phyloP scores from a whole-genome alignment of 2,113 vertebrate species.

The Lathamus discolor region DNA sequence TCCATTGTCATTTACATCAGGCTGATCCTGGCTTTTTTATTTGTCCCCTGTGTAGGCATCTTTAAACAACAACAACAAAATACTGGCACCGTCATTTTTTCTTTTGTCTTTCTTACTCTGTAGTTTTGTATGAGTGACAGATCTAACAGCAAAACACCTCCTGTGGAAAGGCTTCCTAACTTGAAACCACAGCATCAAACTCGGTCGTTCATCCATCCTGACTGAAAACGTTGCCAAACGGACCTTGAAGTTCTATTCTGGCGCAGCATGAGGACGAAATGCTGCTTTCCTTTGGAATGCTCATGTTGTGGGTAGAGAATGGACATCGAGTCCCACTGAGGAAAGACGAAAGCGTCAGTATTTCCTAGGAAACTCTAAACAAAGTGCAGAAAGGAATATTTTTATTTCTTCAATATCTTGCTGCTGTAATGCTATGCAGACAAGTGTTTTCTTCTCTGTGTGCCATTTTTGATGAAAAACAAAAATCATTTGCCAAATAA shows the following conservation, averaged over 20 bases:
- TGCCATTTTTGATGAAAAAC: conserved; percentile 83
- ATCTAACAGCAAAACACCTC: conserved; percentile 57
- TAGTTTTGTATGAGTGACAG: conserved; percentile 61
- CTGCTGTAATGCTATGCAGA: conserved; percentile 91
- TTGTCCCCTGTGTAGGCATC: background rate
- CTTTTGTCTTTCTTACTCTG: conserved; percentile 30
- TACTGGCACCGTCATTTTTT: conserved; percentile 47
- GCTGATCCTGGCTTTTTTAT: conserved; percentile 40
- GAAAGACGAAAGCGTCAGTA: conserved; percentile 58
- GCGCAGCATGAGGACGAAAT: conserved; percentile 64
- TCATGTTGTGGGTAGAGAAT: conserved; percentile 63
- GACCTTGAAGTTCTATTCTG: conserved; percentile 56
- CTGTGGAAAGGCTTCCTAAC: conserved; percentile 41
- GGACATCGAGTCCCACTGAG: conserved; percentile 66
- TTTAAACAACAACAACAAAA: conserved; percentile 39
- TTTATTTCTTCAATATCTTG: conserved; percentile 83
- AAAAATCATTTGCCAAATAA: conserved; percentile 87
- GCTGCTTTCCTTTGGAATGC: conserved; percentile 67
- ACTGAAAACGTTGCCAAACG: conserved; percentile 75
- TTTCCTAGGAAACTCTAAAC: conserved; percentile 76
- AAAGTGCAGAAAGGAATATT: conserved; percentile 78
- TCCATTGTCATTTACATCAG: conserved; percentile 22
- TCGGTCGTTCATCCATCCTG: conserved; percentile 33
- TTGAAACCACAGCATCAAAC: conserved; percentile 63
- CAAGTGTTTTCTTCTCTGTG: conserved; percentile 82